Evolutionary conservation across 2,797 vertebrate genomes (phyloP).

Genomic region (Lutjanus campechanus): DNA sequence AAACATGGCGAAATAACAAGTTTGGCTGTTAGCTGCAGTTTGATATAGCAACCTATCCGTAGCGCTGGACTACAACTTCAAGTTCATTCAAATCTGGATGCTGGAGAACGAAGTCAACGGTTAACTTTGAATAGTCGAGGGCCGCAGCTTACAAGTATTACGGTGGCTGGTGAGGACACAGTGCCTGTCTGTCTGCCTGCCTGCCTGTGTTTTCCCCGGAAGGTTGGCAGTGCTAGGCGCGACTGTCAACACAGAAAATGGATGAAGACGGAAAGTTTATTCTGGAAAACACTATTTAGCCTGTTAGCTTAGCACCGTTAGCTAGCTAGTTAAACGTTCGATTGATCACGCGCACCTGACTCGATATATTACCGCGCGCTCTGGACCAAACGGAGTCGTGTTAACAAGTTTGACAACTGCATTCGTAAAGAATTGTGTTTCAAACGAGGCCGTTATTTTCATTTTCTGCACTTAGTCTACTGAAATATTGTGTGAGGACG

Average conservation of each 20-base stretch:
- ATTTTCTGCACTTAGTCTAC: background rate
- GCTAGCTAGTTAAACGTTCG: slow-evolving; percentile 30
- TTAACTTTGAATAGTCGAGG: slow-evolving; percentile 52
- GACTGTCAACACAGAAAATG: slow-evolving; percentile 81
- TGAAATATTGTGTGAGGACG: background rate
- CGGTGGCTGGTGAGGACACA: slow-evolving; percentile 49
- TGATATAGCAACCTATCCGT: slow-evolving; percentile 36
- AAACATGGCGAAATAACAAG: slow-evolving; percentile 84
- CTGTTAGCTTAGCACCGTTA: slow-evolving; percentile 62
- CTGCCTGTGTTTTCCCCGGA: slow-evolving; percentile 67
- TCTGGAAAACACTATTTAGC: slow-evolving; percentile 51
- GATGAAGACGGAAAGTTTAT: slow-evolving; percentile 78
- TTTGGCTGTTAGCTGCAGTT: slow-evolving; percentile 65
- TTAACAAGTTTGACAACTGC: slow-evolving; percentile 73
- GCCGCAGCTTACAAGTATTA: slow-evolving; percentile 56
- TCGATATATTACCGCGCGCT: slow-evolving; percentile 28
- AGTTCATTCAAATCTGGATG: slow-evolving; percentile 36
- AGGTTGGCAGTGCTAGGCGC: slow-evolving; percentile 81
- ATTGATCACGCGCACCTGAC: slow-evolving; percentile 70
- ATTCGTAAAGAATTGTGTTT: background rate
- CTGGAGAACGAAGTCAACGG: slow-evolving; percentile 34
- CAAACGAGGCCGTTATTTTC: background rate
- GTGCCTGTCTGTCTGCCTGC: slow-evolving; percentile 46
- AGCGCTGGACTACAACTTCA: slow-evolving; percentile 40
- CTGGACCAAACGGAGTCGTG: slow-evolving; percentile 32